Percentiles rank a stretch among this genome's conserved stretches.
These are phyloP conservation scores for Xylota segnis DNA, from an alignment of 2,888 invertebrate species.

Conservation along the genomic window DNA sequence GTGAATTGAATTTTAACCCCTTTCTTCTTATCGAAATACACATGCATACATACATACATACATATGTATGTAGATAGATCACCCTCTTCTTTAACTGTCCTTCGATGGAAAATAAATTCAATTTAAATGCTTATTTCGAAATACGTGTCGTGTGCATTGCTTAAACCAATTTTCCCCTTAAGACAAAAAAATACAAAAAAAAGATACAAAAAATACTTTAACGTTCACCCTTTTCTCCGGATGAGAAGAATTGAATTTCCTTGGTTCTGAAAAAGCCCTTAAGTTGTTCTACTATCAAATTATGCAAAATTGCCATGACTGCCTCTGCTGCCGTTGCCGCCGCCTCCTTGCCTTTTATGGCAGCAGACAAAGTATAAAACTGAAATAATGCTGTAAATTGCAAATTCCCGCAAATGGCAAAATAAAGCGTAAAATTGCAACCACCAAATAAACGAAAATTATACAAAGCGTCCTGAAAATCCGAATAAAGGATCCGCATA, in stretches of 20 bases:
- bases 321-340: background rate
- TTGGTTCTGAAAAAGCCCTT: conserved; percentile 24
- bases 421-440: conserved; percentile 67
- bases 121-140: conserved; percentile 50
- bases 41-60: too few relatives aligned
- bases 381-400: conserved; percentile 60
- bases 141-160: conserved; percentile 45
- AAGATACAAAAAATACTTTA: conserved; percentile 13
- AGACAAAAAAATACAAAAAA: background rate
- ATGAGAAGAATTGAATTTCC: conserved; percentile 37
- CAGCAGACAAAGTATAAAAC: conserved; percentile 46
- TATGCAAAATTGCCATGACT: conserved; percentile 59
- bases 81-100: conserved; percentile 1
- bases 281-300: conserved; percentile 59
- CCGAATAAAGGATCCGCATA: conserved; percentile 52
- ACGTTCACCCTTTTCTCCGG: background rate
- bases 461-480: conserved; percentile 49
- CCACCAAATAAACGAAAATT: conserved; percentile 61
- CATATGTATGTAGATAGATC: too few relatives aligned
- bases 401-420: conserved; percentile 50
- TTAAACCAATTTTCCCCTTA: conserved; percentile 18
- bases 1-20: too few relatives aligned
- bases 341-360: background rate
- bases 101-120: conserved; percentile 24
- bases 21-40: background rate